Evolutionary conservation across 2,113 vertebrate genomes (phyloP).

Genomic region (Alethe diademata): DNA sequence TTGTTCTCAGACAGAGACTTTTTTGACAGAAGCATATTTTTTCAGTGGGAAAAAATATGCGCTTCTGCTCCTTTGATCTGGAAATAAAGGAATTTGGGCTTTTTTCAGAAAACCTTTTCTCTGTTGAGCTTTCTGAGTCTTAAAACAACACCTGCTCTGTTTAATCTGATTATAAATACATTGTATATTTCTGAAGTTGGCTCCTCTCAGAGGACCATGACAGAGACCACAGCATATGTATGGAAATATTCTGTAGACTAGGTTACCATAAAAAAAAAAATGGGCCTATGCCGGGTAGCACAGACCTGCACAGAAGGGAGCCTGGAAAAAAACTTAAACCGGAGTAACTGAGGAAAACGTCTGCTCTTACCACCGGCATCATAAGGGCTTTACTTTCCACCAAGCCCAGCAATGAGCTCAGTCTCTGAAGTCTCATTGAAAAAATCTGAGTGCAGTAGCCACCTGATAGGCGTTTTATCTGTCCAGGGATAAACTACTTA

Average conservation of each 20-base stretch:
- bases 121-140: neutral
- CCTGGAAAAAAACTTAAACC: slow-evolving; percentile 33
- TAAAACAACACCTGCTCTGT: neutral
- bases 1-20: neutral
- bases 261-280: neutral
- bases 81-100: neutral
- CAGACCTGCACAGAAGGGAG: neutral
- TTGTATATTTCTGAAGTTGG: neutral
- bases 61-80: neutral
- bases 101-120: neutral
- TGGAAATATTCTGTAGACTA: neutral
- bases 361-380: neutral
- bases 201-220: neutral
- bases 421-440: neutral
- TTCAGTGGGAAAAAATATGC: neutral
- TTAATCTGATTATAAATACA: neutral
- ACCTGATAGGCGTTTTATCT: neutral
- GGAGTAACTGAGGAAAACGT: neutral
- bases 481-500: neutral
- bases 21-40: neutral
- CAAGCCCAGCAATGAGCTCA: slow-evolving; percentile 19
- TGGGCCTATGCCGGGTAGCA: neutral
- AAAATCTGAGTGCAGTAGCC: neutral
- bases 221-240: neutral
- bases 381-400: neutral